These are phyloP conservation scores for rat (Rattus norvegicus) DNA, from an alignment of 2,113 vertebrate genomes.

Conservation along the genomic window DNA sequence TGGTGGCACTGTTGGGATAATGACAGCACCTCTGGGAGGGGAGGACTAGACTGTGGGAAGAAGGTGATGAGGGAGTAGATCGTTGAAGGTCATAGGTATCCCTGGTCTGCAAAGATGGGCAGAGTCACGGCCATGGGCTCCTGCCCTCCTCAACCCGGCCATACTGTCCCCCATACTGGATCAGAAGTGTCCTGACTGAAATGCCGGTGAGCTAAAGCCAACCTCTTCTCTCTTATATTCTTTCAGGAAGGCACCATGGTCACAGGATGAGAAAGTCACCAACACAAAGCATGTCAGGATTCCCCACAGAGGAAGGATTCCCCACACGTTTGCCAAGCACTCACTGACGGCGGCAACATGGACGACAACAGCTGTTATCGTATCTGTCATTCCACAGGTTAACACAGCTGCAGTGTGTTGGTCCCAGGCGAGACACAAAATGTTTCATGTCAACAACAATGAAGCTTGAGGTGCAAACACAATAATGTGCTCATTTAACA, in stretches of 20 bases:
- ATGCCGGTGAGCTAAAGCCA: background rate
- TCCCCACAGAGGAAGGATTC: background rate
- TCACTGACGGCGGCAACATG: accelerated
- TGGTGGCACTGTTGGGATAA: background rate
- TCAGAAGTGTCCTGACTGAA: too few relatives aligned
- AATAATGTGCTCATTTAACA: accelerated
- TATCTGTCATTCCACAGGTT: accelerated
- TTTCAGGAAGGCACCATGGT: background rate
- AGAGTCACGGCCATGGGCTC: accelerated
- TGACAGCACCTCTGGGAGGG: background rate
- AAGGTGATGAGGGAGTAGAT: background rate
- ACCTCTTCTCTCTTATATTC: background rate
- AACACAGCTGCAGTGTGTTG: accelerated
- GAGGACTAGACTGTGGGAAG: background rate
- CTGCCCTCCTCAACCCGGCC: background rate
- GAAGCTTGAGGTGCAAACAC: accelerated
- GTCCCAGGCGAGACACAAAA: accelerated
- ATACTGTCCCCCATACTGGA: accelerated
- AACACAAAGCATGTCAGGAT: too few relatives aligned
- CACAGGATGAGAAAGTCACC: background rate
- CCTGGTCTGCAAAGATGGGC: background rate
- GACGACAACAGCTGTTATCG: accelerated
- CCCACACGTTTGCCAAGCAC: accelerated
- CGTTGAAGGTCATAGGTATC: background rate
- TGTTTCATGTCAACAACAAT: background rate